These are phyloP conservation scores for Rapana venosa DNA, from an alignment of 2,888 invertebrate genomes.

Conservation along the genomic window DNA sequence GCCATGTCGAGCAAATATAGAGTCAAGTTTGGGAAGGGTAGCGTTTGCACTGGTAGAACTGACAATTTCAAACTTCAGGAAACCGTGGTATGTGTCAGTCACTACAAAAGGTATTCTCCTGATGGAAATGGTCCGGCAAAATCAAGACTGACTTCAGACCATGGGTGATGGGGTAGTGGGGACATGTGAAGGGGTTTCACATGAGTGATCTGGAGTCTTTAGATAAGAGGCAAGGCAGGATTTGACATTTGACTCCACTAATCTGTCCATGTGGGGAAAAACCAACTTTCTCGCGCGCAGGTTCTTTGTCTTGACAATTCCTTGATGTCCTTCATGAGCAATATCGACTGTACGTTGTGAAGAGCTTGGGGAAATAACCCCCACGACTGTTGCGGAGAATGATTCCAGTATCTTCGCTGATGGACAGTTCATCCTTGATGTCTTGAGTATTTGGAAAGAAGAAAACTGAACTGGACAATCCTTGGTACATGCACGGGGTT, in stretches of 20 bases:
- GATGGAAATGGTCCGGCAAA: conserved; percentile 46
- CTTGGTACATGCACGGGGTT: neutral
- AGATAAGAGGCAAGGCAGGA: conserved; percentile 53
- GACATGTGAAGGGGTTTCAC: conserved; percentile 37
- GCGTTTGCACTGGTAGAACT: neutral
- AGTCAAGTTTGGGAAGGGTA: neutral
- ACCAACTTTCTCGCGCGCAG: neutral
- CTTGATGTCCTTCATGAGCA: conserved; percentile 60
- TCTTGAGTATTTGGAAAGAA: conserved; percentile 52
- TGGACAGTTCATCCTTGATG: neutral
- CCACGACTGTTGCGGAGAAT: neutral
- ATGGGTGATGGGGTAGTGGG: conserved; percentile 36
- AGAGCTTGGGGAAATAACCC: neutral
- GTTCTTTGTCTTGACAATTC: conserved; percentile 47
- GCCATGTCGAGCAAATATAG: neutral
- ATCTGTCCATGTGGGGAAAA: neutral
- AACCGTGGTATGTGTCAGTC: neutral
- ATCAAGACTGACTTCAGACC: conserved; percentile 41
- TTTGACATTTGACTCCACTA: conserved; percentile 50
- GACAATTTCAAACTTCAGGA: neutral
- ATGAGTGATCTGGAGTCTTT: conserved; percentile 32
- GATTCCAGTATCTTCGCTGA: neutral
- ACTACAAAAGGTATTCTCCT: neutral
- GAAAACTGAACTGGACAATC: neutral
- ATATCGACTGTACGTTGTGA: conserved; percentile 25